Evolutionary conservation across 2,888 invertebrate species (phyloP).

Genomic region (Mamestra brassicae): DNA sequence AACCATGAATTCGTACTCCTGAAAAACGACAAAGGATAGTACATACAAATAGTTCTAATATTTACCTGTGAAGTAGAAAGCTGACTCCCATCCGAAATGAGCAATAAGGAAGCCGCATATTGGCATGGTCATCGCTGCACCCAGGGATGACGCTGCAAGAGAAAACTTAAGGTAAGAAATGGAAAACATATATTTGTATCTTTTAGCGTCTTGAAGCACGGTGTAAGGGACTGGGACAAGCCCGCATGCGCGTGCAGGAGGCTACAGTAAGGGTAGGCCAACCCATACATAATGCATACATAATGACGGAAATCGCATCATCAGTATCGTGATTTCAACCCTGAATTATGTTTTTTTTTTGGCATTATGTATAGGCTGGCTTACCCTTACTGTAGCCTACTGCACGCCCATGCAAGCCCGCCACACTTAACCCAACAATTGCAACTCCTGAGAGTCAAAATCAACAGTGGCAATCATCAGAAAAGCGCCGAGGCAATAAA

Average conservation of each 20-base stretch:
- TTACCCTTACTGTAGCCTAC: too few species aligned
- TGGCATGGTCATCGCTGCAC: slow-evolving; percentile 97
- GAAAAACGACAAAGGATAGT: not conserved
- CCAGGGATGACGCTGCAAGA: slow-evolving; percentile 95
- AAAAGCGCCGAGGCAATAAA: not conserved
- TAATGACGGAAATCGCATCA: too few species aligned
- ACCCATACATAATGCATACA: too few species aligned
- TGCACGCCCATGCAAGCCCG: too few species aligned
- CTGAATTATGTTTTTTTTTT: too few species aligned
- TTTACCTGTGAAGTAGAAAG: slow-evolving; percentile 96
- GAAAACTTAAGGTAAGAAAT: slow-evolving; percentile 51
- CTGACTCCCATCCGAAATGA: slow-evolving; percentile 96
- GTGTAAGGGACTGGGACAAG: too few species aligned
- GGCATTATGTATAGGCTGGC: too few species aligned
- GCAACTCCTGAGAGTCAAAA: not conserved
- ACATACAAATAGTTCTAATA: not conserved
- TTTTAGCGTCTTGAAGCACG: too few species aligned
- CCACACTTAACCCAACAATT: not conserved
- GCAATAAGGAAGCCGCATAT: slow-evolving; percentile 96
- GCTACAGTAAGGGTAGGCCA: too few species aligned
- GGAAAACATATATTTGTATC: not conserved
- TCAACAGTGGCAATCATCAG: not conserved
- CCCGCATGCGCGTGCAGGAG: too few species aligned
- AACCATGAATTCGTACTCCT: too few species aligned
- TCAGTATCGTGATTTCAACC: too few species aligned